Percentiles rank a stretch among this genome's conserved stretches.
Conservation (phyloP, 2,797 vertebrate genomes). For the Tenualosa ilisha region DNA sequence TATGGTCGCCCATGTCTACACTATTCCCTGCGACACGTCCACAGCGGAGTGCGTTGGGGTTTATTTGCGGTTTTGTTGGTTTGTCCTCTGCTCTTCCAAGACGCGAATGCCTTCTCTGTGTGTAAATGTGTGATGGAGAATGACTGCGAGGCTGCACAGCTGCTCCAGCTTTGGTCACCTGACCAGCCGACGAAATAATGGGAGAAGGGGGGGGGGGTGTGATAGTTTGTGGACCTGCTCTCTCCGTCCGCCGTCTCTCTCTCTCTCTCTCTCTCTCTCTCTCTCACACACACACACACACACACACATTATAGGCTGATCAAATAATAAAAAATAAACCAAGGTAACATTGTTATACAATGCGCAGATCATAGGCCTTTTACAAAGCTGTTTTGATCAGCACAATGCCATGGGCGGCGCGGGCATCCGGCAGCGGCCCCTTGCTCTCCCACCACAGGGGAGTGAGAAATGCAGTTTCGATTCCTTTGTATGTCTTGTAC, state of each 20-base stretch:
- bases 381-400: no score
- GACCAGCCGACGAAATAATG: conserved; percentile 34
- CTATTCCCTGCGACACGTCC: conserved; percentile 52
- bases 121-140: conserved; percentile 54
- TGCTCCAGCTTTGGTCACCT: conserved; percentile 54
- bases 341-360: no score
- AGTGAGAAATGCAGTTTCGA: no score
- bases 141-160: conserved; percentile 42
- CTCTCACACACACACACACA: background rate
- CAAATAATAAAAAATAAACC: no score
- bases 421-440: no score
- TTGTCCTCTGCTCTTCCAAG: conserved; percentile 46
- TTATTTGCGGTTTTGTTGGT: conserved; percentile 31
- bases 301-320: no score
- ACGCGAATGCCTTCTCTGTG: conserved; percentile 46
- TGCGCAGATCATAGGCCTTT: no score
- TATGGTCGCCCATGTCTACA: conserved; percentile 66
- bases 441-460: no score
- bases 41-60: conserved; percentile 40
- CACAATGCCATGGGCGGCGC: no score
- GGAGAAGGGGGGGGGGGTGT: conserved; percentile 10
- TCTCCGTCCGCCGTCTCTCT: no score
- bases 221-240: background rate
- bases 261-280: no score
- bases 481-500: no score